Conservation (phyloP, 2,888 invertebrate species). For the Drosophila formosana region DNA sequence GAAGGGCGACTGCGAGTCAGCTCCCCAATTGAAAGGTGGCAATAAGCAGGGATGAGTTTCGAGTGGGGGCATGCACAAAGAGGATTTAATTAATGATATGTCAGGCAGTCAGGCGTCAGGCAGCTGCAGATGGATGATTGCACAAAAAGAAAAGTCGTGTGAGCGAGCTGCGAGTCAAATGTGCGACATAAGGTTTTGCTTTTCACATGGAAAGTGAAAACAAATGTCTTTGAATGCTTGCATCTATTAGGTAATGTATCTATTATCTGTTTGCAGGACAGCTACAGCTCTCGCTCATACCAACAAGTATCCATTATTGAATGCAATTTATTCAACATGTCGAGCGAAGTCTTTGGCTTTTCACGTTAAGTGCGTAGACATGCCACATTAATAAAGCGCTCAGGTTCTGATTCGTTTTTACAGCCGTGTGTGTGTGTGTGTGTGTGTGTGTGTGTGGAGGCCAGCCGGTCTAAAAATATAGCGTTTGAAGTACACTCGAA, state of each 20-base stretch:
- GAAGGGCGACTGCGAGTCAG: conserved; percentile 3
- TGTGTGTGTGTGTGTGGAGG: background rate
- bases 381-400: conserved; percentile 53
- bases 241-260: conserved; percentile 14
- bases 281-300: background rate
- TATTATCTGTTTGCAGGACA: background rate
- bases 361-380: conserved; percentile 3
- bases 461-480: conserved; percentile 52
- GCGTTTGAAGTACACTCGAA: conserved; percentile 62
- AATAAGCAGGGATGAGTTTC: conserved; percentile 21
- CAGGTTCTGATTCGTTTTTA: conserved; percentile 39
- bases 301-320: background rate
- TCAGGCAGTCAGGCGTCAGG: conserved; percentile 24
- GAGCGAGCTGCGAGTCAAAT: conserved; percentile 5
- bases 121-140: conserved; percentile 25
- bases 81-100: conserved; percentile 55
- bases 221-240: background rate
- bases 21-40: conserved; percentile 31
- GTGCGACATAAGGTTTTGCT: conserved; percentile 12
- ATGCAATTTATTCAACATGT: background rate
- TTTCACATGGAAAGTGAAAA: background rate
- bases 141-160: conserved; percentile 6
- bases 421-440: background rate
- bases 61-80: conserved; percentile 20
- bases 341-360: conserved; percentile 2